A percentile compares a stretch with the other conserved stretches of the same genome.
phyloP scores from a whole-genome alignment of 2,888 invertebrate genomes.

The Mycalesis mineus region DNA sequence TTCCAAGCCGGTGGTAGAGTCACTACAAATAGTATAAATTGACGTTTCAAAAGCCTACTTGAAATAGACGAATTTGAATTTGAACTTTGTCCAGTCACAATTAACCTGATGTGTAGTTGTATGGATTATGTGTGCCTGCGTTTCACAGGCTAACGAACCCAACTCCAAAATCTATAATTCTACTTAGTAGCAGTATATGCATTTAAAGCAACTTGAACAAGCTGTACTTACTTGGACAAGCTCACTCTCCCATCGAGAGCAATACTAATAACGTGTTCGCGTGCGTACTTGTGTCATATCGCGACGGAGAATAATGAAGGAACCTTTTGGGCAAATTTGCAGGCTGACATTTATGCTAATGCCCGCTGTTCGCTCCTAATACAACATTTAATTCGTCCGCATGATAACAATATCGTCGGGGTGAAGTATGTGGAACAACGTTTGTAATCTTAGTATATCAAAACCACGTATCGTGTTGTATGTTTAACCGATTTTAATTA shows the following conservation, averaged over 20 bases:
- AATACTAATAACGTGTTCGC: constrained; percentile 17
- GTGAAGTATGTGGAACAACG: neutral
- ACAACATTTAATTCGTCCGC: constrained; percentile 18
- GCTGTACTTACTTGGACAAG: constrained; percentile 26
- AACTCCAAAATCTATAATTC: no score
- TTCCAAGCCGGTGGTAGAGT: no score
- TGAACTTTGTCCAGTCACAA: no score
- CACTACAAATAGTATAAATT: no score
- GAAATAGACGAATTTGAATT: no score
- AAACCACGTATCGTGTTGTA: no score
- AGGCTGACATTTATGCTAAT: constrained; percentile 29
- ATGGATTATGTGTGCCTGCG: no score
- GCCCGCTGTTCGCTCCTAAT: constrained; percentile 17
- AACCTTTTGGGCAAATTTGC: constrained; percentile 47
- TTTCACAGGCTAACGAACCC: no score
- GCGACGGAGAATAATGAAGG: constrained; percentile 46
- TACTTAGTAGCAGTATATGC: no score
- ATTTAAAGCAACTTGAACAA: neutral
- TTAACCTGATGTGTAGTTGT: no score
- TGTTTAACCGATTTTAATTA: no score
- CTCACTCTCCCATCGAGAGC: constrained; percentile 23
- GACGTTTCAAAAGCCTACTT: no score
- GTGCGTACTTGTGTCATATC: constrained; percentile 23
- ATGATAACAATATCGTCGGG: neutral
- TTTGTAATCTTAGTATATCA: neutral